Evolutionary conservation across 2,113 vertebrate species (phyloP).

Genomic region (Ammodytes dubius): DNA sequence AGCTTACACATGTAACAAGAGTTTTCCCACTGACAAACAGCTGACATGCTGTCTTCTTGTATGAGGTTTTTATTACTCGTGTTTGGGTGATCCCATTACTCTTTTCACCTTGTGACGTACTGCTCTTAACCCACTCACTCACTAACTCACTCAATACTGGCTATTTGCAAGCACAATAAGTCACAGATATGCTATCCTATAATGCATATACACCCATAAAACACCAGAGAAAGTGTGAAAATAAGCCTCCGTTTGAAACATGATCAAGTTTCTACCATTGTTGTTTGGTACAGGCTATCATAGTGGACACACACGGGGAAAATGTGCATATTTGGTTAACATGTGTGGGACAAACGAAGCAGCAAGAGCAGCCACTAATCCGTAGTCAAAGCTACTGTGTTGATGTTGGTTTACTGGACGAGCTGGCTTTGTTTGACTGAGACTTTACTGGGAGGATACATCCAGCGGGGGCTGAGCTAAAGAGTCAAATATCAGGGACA

Average conservation of each 20-base stretch:
- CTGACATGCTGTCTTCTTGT: conserved; percentile 69
- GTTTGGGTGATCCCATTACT: conserved; percentile 75
- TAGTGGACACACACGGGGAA: background rate
- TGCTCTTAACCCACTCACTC: conserved; percentile 49
- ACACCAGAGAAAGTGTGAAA: conserved; percentile 17
- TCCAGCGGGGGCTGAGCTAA: conserved; percentile 59
- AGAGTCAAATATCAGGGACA: conserved; percentile 81
- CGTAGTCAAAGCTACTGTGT: conserved; percentile 47
- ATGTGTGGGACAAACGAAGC: conserved; percentile 44
- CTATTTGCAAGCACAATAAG: conserved; percentile 72
- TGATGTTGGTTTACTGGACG: conserved; percentile 60
- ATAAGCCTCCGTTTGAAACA: background rate
- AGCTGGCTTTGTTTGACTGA: conserved; percentile 72
- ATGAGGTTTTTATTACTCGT: conserved; percentile 75
- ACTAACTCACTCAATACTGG: conserved; percentile 51
- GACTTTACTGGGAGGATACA: conserved; percentile 64
- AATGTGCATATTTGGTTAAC: conserved; percentile 11
- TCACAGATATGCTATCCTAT: conserved; percentile 59
- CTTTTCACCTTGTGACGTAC: conserved; percentile 74
- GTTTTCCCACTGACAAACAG: conserved; percentile 67
- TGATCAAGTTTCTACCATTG: background rate
- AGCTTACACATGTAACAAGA: conserved; percentile 70
- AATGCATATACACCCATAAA: conserved; percentile 10
- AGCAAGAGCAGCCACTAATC: conserved; percentile 31
- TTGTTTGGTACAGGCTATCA: background rate